These are phyloP conservation scores for Heliocidaris tuberculata DNA, from an alignment of 35 echinoderm and acorn worm genomes.

Conservation along the genomic window DNA sequence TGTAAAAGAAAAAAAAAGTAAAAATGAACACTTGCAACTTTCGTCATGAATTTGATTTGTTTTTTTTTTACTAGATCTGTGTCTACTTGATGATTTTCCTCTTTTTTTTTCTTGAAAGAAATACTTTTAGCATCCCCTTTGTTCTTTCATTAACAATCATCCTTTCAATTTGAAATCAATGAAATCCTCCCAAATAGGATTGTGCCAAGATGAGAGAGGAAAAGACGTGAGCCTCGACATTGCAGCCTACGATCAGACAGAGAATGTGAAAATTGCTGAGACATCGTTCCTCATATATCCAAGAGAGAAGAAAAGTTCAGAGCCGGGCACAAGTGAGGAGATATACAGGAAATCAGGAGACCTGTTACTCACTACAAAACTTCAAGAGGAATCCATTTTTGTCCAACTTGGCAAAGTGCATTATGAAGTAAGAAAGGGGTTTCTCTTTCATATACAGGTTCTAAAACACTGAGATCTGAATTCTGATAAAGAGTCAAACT, in stretches of 20 bases:
- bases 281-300: constrained; percentile 28
- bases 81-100: background rate
- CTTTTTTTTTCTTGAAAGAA: background rate
- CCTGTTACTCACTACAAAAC: background rate
- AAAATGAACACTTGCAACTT: background rate
- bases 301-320: background rate
- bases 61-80: background rate
- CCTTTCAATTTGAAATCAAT: background rate
- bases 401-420: constrained; percentile 10
- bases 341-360: background rate
- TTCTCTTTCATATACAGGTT: background rate
- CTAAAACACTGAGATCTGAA: background rate
- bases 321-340: background rate
- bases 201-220: background rate
- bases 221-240: constrained; percentile 5
- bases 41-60: background rate
- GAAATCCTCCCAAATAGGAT: background rate
- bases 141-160: background rate
- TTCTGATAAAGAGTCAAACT: background rate
- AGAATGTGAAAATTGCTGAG: background rate
- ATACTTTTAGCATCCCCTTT: background rate
- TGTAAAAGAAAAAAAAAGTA: background rate
- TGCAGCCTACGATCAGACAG: background rate
- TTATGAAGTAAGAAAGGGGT: constrained; percentile 26
- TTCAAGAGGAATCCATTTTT: background rate